These are phyloP conservation scores for Myopa testacea DNA, from an alignment of 2,888 invertebrate genomes.

Conservation along the genomic window DNA sequence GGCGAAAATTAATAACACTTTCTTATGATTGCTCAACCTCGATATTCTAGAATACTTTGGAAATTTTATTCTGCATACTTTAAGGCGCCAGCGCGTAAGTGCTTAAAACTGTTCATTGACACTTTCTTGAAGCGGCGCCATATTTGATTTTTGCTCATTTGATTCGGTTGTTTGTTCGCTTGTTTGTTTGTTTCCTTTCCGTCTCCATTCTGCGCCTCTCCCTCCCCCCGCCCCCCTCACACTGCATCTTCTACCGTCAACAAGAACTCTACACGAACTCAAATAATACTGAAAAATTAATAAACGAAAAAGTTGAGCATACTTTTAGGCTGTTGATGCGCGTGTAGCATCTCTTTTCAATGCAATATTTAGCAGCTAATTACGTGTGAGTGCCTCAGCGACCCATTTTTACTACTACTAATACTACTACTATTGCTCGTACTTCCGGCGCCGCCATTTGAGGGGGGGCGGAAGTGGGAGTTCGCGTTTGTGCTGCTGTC, in stretches of 20 bases:
- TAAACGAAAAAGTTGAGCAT: constrained; percentile 34
- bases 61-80: background rate
- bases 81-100: constrained; percentile 8
- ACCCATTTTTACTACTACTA: constrained; percentile 33
- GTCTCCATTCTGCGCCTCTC: background rate
- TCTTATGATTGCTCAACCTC: background rate
- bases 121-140: constrained; percentile 12
- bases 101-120: constrained; percentile 29
- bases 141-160: constrained; percentile 17
- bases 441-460: background rate
- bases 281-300: constrained; percentile 33
- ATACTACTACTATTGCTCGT: background rate
- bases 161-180: background rate
- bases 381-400: constrained; percentile 20
- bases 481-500: constrained; percentile 60
- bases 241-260: background rate
- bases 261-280: constrained; percentile 1
- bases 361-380: constrained; percentile 33
- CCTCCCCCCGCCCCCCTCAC: background rate
- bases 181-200: background rate
- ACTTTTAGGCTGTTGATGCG: constrained; percentile 23
- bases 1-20: too few species aligned
- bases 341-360: background rate
- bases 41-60: background rate
- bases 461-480: constrained; percentile 24